Percentiles rank a stretch among this genome's conserved stretches.
These are phyloP conservation scores for Mylabris sibirica DNA, from an alignment of 2,888 invertebrate species.

Conservation along the genomic window DNA sequence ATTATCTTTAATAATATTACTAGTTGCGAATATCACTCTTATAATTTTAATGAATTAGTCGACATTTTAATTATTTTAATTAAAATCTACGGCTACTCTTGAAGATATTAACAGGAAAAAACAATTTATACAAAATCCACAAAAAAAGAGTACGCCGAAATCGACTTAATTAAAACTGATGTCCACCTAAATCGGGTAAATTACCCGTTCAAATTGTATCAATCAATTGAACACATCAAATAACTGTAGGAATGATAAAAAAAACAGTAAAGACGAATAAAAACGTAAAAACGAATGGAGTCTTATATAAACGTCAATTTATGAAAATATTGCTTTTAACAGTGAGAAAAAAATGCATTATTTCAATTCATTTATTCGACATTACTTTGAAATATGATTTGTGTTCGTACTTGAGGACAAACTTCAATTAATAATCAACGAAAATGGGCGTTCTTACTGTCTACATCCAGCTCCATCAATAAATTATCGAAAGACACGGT, in stretches of 20 bases:
- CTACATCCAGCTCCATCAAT: not conserved
- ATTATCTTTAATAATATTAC: not conserved
- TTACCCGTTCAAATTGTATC: constrained; percentile 20
- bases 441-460: not conserved
- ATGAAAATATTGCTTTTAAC: constrained; percentile 25
- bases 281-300: constrained; percentile 27
- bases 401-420: not conserved
- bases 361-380: constrained; percentile 32
- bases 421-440: constrained; percentile 2
- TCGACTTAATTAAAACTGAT: constrained; percentile 10
- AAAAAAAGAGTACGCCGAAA: not conserved
- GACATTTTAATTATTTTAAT: not conserved
- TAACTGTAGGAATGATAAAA: constrained; percentile 17
- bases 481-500: not conserved
- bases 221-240: constrained; percentile 32
- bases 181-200: constrained; percentile 14
- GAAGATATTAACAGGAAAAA: not conserved
- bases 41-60: not conserved
- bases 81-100: not conserved
- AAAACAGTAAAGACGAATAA: constrained; percentile 23
- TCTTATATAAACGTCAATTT: constrained; percentile 28
- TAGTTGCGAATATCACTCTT: not conserved
- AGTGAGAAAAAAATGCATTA: constrained; percentile 29
- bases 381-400: constrained; percentile 22
- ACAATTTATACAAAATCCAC: not conserved